Percentiles rank a stretch among this genome's conserved stretches.
Evolutionary conservation across 2,113 vertebrate species (phyloP).

Genomic region (Aythya baeri): DNA sequence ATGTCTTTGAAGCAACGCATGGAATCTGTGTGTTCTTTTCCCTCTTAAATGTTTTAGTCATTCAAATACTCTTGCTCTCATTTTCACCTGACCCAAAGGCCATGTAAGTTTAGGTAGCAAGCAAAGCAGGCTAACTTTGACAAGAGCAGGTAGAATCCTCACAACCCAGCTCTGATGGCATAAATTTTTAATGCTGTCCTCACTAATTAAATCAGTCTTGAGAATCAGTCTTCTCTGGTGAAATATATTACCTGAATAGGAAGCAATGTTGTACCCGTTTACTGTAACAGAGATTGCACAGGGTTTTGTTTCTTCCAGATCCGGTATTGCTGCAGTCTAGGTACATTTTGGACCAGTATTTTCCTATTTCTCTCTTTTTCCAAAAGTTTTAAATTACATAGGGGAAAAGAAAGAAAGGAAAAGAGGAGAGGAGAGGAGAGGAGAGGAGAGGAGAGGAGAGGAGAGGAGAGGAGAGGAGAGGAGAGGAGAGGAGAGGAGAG

Average conservation of each 20-base stretch:
- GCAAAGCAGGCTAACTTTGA: background rate
- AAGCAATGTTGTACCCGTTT: background rate
- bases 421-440: too few species aligned
- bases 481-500: too few species aligned
- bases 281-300: background rate
- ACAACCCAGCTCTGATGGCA: background rate
- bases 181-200: background rate
- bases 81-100: background rate
- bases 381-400: background rate
- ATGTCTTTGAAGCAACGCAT: background rate
- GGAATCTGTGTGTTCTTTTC: background rate
- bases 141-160: background rate
- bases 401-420: too few species aligned
- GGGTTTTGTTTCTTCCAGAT: background rate
- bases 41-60: background rate
- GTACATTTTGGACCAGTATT: background rate
- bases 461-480: too few species aligned
- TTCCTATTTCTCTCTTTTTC: background rate
- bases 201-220: background rate
- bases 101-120: background rate
- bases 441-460: too few species aligned
- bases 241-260: background rate
- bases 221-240: background rate
- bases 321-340: background rate
- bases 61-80: background rate